These are phyloP conservation scores for Diadema setosum DNA, from an alignment of 35 echinoderm and acorn worm genomes.

Conservation along the genomic window DNA sequence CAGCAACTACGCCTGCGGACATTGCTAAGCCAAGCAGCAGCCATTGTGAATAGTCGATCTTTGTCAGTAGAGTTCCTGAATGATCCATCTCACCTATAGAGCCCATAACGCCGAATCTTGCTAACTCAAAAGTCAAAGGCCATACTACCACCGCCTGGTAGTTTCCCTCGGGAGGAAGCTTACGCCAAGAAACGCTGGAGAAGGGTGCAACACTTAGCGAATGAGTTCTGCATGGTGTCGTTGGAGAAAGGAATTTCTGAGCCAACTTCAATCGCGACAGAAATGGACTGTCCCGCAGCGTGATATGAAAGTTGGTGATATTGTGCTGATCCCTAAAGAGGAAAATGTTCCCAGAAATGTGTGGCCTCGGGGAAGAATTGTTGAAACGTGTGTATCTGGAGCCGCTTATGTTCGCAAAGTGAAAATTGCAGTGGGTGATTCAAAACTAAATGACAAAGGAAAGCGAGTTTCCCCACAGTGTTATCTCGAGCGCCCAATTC, in stretches of 20 bases:
- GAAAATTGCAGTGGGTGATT: conserved; percentile 4
- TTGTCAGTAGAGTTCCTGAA: conserved; percentile 7
- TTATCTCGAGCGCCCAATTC: background rate
- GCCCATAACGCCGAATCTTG: conserved; percentile 40
- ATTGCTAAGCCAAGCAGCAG: background rate
- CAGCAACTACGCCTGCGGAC: conserved; percentile 3
- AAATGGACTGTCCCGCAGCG: conserved; percentile 26
- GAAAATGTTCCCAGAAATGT: background rate
- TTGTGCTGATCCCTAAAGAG: conserved; percentile 16
- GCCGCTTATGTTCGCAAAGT: conserved; percentile 44
- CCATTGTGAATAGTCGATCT: conserved; percentile 36
- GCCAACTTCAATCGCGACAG: conserved; percentile 4
- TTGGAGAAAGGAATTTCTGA: conserved; percentile 48
- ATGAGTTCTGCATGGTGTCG: conserved; percentile 61
- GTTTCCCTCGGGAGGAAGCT: conserved; percentile 26
- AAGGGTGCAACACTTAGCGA: conserved; percentile 44
- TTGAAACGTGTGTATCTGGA: conserved; percentile 4
- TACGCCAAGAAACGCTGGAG: conserved; percentile 38
- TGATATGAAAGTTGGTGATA: conserved; percentile 39
- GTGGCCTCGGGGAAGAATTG: conserved; percentile 16
- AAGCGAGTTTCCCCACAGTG: background rate
- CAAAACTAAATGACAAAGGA: background rate
- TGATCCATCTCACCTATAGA: conserved; percentile 24
- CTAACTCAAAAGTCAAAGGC: conserved; percentile 62
- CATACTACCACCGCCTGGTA: conserved; percentile 53